Evolutionary conservation across 2,888 invertebrate species (phyloP), one percentile per base, ranked within the genome.

Genomic region (Chouioia cunea): DNA sequence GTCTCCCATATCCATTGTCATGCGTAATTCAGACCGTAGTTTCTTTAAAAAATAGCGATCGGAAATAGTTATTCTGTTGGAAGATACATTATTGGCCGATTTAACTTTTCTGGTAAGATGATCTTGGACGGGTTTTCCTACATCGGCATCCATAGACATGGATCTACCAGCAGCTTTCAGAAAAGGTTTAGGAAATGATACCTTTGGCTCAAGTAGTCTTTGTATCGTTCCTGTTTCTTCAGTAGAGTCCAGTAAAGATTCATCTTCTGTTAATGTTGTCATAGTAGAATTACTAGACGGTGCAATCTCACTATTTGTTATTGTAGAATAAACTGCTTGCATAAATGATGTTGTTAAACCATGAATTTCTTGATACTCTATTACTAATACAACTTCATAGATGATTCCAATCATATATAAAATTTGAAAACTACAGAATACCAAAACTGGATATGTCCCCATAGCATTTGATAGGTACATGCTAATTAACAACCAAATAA

Each of bases 401-500:
- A 87, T 82, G 81, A 93, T 91, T 2, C 94, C 94, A 67, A 90
- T 86, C 3, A 91, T 78, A 74, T 91, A 89, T 65, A 94, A 87
- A 3, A 88, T 81, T 86, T 93, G 92, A 0, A 94, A 86, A 0
- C 90, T 75, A 18, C 92, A 86, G 83, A 95, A 93, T 18, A 92
- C 89, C 57, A 93, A 90, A n/a, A 94, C 90, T 85, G 94, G 91
- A 50, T 93, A 89, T 0, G 91, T 89, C 0, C 94, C 94, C 1
- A 93, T 89, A 47, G 92, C 88, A 77, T 93, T 92, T 56, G 95
- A 92, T 14, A 93, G 78, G 81, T 92, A 94, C 76, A 94, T 90
- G 20, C 93, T 90, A 44, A 94, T 85, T 4, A 93, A 87, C 15
- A 94, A 86, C 96, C 96, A 97, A 22, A 93, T 85, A 0, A 89